Evolutionary conservation across 1,140 invertebrate species (phyloP).

Genomic region (Tetramorium simillimum): DNA sequence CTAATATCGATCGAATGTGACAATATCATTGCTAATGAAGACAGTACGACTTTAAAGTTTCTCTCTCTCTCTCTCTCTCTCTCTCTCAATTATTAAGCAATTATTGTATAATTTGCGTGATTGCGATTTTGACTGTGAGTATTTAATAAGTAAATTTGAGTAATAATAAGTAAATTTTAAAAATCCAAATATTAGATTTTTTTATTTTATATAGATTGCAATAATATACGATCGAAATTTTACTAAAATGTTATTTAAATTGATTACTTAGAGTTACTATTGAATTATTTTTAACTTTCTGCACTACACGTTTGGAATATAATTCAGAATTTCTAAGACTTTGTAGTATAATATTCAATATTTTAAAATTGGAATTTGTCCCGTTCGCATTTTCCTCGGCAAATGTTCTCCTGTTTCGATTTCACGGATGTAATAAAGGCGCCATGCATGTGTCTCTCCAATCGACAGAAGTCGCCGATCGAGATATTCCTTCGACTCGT

Average conservation of each 20-base stretch:
- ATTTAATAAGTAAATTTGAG: no score
- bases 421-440: conserved; percentile 28
- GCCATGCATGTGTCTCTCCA: conserved; percentile 12
- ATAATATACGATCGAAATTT: background rate
- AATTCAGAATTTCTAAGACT: background rate
- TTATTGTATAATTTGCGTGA: background rate
- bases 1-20: background rate
- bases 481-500: conserved; percentile 27
- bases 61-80: background rate
- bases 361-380: background rate
- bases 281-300: background rate
- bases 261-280: background rate
- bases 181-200: background rate
- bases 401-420: conserved; percentile 24
- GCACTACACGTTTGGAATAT: background rate
- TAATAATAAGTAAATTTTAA: no score
- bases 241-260: background rate
- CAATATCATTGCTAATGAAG: background rate
- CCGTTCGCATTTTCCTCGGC: background rate
- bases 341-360: background rate
- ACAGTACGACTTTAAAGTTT: background rate
- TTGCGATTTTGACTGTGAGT: background rate
- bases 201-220: background rate
- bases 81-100: background rate
- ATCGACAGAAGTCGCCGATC: conserved; percentile 10